Evolutionary conservation across 2,888 invertebrate species (phyloP).

Genomic region (Andrena minutula): DNA sequence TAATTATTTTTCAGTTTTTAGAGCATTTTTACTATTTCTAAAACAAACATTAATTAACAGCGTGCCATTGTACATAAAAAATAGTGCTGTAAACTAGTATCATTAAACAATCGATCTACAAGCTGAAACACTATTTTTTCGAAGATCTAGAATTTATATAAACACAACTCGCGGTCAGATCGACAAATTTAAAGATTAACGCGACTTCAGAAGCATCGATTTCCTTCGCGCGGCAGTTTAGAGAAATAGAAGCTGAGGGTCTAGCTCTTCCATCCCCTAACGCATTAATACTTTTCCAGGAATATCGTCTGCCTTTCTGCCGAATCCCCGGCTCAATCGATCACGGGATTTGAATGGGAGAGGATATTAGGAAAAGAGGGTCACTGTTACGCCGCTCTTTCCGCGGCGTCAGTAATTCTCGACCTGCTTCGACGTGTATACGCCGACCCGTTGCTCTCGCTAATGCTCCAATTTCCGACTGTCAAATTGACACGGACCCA

Average conservation of each 20-base stretch:
- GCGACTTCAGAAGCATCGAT: too few species aligned
- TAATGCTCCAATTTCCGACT: slow-evolving; percentile 82
- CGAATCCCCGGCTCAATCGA: slow-evolving; percentile 32
- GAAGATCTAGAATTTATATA: neutral
- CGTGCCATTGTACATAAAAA: too few species aligned
- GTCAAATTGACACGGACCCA: slow-evolving; percentile 71
- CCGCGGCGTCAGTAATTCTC: slow-evolving; percentile 73
- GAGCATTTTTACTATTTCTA: too few species aligned
- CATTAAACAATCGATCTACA: too few species aligned
- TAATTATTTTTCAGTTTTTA: too few species aligned
- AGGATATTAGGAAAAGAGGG: slow-evolving; percentile 63
- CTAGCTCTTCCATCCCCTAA: neutral
- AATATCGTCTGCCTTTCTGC: neutral
- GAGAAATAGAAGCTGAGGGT: neutral
- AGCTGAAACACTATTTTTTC: too few species aligned
- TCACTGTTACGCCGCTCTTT: slow-evolving; percentile 65
- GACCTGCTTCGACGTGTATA: slow-evolving; percentile 58
- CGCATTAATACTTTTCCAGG: slow-evolving; percentile 3
- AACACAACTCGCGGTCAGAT: neutral
- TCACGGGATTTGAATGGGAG: slow-evolving; percentile 33
- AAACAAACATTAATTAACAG: too few species aligned
- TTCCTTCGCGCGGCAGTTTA: neutral
- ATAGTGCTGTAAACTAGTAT: too few species aligned
- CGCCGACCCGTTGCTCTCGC: slow-evolving; percentile 61
- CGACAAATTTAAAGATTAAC: too few species aligned